Conservation (phyloP, 2,888 invertebrate species). For the Noctua comes region DNA sequence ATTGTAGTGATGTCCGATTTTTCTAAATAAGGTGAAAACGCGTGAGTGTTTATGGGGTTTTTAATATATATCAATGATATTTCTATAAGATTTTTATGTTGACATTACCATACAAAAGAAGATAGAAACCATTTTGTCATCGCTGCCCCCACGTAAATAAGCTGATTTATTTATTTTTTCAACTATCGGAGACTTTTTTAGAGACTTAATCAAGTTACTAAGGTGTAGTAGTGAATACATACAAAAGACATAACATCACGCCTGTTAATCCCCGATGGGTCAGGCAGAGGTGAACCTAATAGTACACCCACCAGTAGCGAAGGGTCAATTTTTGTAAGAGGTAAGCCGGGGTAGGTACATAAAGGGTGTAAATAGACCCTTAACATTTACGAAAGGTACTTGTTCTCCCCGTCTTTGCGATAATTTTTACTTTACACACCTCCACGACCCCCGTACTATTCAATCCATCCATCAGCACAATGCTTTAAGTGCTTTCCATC, state of each 20-base stretch:
- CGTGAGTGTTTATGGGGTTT: conserved; percentile 10
- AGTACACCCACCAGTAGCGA: no score
- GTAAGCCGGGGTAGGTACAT: no score
- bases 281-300: not conserved
- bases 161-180: not conserved
- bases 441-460: no score
- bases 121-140: conserved; percentile 14
- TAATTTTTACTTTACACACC: no score
- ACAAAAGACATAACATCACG: not conserved
- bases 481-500: no score
- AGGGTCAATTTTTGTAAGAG: no score
- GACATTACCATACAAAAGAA: conserved; percentile 17
- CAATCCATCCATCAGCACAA: no score
- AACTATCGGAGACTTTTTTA: not conserved
- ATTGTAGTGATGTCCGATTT: not conserved
- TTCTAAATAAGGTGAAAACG: conserved; percentile 12
- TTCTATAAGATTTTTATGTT: not conserved
- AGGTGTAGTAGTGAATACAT: not conserved
- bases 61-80: no score
- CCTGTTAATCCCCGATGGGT: fast-evolving
- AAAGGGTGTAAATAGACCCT: no score
- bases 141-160: not conserved
- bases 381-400: no score
- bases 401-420: no score
- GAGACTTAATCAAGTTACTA: not conserved